A percentile compares a stretch with the other conserved stretches of the same genome.
These are phyloP conservation scores for Sminthopsis crassicaudata DNA, from an alignment of 2,113 vertebrate species.

Conservation along the genomic window DNA sequence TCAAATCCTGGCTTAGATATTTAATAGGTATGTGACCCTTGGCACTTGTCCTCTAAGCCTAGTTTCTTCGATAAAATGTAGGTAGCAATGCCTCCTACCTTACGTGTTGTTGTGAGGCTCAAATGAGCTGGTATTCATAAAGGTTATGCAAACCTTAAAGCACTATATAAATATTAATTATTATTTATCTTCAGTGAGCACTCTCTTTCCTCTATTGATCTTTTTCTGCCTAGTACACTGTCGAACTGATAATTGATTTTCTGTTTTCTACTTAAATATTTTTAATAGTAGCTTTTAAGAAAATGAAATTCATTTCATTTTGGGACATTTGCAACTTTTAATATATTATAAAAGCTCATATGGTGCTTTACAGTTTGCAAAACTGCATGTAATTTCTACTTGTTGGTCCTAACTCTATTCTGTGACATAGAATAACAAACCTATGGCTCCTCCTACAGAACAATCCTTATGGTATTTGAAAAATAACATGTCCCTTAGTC, in stretches of 20 bases:
- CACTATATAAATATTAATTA: not conserved
- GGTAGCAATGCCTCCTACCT: not conserved
- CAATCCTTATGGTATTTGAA: not conserved
- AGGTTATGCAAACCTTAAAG: not conserved
- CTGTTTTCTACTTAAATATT: not conserved
- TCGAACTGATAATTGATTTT: not conserved
- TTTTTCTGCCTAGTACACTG: not conserved
- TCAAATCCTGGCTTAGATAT: no score
- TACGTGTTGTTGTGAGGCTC: not conserved
- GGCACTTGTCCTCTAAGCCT: no score
- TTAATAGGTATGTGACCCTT: no score
- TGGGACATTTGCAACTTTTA: not conserved
- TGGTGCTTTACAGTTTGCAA: no score
- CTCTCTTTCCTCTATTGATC: not conserved
- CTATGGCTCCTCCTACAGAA: not conserved
- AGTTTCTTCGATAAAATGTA: not conserved
- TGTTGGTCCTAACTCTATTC: not conserved
- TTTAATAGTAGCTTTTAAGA: not conserved
- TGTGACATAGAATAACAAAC: not conserved
- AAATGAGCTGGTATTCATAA: not conserved
- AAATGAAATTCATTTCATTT: not conserved
- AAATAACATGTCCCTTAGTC: not conserved
- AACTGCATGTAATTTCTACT: not conserved
- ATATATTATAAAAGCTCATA: not conserved
- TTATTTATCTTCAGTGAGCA: not conserved